Percentiles rank a stretch among this genome's conserved stretches.
Conservation (phyloP, 2,888 invertebrate species). For the Crossocerus cetratus region DNA sequence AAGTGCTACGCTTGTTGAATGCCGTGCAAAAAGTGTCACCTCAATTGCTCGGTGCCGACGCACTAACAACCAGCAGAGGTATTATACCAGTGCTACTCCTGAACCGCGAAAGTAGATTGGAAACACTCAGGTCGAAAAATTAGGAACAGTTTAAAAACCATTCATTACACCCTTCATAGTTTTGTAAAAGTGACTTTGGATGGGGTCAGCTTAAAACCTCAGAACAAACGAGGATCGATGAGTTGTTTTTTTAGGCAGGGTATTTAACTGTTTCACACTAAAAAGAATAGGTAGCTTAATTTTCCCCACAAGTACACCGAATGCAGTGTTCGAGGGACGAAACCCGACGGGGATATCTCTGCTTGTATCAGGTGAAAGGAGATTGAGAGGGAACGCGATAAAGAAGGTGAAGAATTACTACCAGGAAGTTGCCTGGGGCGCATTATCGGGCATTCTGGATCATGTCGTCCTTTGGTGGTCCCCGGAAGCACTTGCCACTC, state of each 20-base stretch:
- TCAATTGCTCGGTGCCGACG: constrained; percentile 81
- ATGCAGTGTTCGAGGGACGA: too few relatives aligned
- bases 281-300: too few relatives aligned
- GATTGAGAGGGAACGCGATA: constrained; percentile 81
- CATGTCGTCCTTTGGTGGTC: constrained; percentile 93
- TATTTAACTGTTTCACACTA: too few relatives aligned
- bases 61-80: constrained; percentile 80
- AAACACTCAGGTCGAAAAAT: too few relatives aligned
- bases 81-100: background rate
- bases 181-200: background rate
- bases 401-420: constrained; percentile 84
- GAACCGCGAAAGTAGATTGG: too few relatives aligned
- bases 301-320: too few relatives aligned
- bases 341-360: background rate
- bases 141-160: too few relatives aligned
- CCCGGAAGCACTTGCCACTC: constrained; percentile 83
- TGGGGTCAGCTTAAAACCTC: too few relatives aligned
- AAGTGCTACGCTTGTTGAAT: constrained; percentile 81
- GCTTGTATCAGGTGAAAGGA: constrained; percentile 78
- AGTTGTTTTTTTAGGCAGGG: too few relatives aligned
- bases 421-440: constrained; percentile 88
- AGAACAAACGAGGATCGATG: too few relatives aligned
- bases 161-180: constrained; percentile 10
- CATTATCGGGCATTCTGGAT: constrained; percentile 88
- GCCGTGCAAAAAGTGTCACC: constrained; percentile 81